A percentile compares a stretch with the other conserved stretches of the same genome.
These are phyloP conservation scores for Dipodomys ordii DNA, from an alignment of 2,113 vertebrate genomes.

Conservation along the genomic window DNA sequence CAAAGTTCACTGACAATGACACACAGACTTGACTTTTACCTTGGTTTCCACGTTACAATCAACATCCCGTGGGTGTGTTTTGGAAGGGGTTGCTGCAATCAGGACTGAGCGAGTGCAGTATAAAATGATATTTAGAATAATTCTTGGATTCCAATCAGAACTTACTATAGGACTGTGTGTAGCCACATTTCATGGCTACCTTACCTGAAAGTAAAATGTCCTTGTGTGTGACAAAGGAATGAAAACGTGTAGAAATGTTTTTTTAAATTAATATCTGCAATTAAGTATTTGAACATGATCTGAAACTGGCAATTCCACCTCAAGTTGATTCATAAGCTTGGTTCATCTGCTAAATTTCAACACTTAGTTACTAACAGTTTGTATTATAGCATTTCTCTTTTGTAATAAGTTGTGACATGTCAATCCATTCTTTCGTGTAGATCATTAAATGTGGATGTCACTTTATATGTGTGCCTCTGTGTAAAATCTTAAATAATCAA, in stretches of 20 bases:
- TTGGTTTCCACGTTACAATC: neutral
- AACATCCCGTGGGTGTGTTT: neutral
- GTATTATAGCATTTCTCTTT: neutral
- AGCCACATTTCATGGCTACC: neutral
- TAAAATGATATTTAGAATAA: neutral
- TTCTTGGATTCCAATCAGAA: neutral
- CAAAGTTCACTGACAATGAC: neutral
- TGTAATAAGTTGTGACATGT: neutral
- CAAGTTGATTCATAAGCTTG: rapidly evolving
- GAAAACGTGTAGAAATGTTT: neutral
- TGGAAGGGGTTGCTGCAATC: neutral
- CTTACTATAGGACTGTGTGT: neutral
- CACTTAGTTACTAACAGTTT: neutral
- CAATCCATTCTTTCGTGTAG: neutral
- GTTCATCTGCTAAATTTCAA: neutral
- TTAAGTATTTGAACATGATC: neutral
- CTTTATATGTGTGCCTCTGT: neutral
- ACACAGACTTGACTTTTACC: neutral
- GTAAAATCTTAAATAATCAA: neutral
- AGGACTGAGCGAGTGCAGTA: neutral
- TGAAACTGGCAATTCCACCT: neutral
- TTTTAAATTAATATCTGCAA: neutral
- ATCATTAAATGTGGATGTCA: neutral
- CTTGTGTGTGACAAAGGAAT: neutral
- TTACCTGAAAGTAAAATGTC: neutral